Base-by-base conservation (phyloP, 2,797 vertebrate genomes). In the Gallinago solitaria region DNA sequence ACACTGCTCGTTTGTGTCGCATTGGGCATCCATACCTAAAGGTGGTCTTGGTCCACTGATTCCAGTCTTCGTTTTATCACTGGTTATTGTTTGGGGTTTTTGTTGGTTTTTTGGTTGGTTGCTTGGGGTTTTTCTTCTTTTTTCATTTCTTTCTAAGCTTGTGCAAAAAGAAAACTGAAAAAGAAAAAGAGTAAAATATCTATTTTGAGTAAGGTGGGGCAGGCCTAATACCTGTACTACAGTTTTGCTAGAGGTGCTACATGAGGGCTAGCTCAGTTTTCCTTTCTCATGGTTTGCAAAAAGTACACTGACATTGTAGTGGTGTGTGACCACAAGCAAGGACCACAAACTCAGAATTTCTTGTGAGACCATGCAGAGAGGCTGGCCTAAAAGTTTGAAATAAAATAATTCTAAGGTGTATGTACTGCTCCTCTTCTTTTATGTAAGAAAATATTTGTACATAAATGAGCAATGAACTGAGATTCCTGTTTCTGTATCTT, bases 11-110 rank as follows among this genome's bases (percentile, higher is more conserved):
- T 65, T 70, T 70, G 3, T 37, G 17, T 14, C 6, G 1, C 30
- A 20, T 39, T 65, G 50, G 41, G 41, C 8, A 20, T 6, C 11
- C 6, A 41, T 24, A 37, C 8, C 19, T 79, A 37, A 60, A 61
- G 6, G 7, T 54, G 6, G 15, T 33, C 33, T 54, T 37, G 9
- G 3, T 32, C 11, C 8, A 24, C 10, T 24, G 11, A 51, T 61
- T 89, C 12, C 21, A 54, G 13, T 2, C 17, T 65, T 73, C 25
- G 5, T 43, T 85, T 7, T 68, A n/a, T 51, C 6, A 32, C 7
- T 51, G 4, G 0, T 5, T 47, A 37, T 39, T 43, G 5, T 37
- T 28, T 23, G 8, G 3, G 1, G 2, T 25, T 41, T 35, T 12
- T 16, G 1, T 32, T 45, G 6, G 3, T 19, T 32, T 5, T 25